These are phyloP conservation scores for Phylloscopus trochiloides DNA, from an alignment of 2,113 vertebrate genomes.

Conservation along the genomic window DNA sequence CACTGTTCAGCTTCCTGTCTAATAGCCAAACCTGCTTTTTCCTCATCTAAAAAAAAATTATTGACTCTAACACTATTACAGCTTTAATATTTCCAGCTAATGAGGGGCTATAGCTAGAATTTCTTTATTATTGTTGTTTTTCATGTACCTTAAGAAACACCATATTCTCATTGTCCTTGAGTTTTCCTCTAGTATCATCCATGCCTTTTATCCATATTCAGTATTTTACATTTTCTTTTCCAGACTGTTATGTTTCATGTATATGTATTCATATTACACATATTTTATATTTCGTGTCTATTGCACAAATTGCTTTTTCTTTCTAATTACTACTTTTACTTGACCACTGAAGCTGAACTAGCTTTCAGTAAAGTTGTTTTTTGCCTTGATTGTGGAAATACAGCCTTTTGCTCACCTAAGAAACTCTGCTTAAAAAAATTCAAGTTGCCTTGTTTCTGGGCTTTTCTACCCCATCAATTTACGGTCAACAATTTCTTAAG, in stretches of 20 bases:
- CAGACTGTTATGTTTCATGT: not conserved
- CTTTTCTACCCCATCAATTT: not conserved
- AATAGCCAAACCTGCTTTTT: not conserved
- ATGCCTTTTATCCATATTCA: not conserved
- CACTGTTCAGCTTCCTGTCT: not conserved
- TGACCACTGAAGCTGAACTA: not conserved
- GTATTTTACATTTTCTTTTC: not conserved
- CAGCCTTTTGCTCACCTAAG: not conserved
- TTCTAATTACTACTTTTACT: not conserved
- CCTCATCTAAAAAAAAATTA: not conserved
- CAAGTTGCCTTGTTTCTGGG: not conserved
- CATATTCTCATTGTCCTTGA: not conserved
- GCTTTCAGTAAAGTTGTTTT: not conserved
- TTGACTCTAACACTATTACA: not conserved
- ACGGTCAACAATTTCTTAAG: not conserved
- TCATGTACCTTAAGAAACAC: not conserved
- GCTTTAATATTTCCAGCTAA: not conserved
- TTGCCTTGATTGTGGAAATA: not conserved
- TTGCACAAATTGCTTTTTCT: not conserved
- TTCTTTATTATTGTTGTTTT: not conserved
- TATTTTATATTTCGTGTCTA: not conserved
- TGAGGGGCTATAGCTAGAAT: not conserved
- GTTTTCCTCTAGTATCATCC: not conserved
- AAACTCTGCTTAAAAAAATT: not conserved
- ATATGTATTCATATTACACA: not conserved